Evolutionary conservation across 2,113 vertebrate genomes (phyloP).

Genomic region (Corydoras maculifer): DNA sequence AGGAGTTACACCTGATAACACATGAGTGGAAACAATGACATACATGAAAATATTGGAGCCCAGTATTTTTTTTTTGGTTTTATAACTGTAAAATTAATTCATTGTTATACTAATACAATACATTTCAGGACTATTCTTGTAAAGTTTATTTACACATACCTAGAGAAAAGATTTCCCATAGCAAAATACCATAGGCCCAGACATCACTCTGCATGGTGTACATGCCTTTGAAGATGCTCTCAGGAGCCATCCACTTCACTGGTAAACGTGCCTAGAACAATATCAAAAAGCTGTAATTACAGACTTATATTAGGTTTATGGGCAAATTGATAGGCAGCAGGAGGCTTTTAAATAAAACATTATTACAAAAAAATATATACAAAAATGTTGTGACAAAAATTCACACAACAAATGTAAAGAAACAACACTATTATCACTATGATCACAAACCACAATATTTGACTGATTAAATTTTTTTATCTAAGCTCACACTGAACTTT

Average conservation of each 20-base stretch:
- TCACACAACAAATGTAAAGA: no score
- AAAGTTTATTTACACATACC: slow-evolving; percentile 57
- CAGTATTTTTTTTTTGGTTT: no score
- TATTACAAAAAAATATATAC: no score
- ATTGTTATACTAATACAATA: no score
- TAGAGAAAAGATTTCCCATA: slow-evolving; percentile 98
- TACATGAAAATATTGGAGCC: neutral
- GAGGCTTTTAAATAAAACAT: no score
- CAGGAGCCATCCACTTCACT: slow-evolving; percentile 98
- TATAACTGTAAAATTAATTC: no score
- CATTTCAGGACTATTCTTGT: neutral
- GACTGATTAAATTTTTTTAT: no score
- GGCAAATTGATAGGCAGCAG: no score
- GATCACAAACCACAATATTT: no score
- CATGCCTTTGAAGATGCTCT: slow-evolving; percentile 85
- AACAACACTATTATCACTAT: no score
- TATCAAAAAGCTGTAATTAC: neutral
- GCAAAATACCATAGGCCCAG: slow-evolving; percentile 92
- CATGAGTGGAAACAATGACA: neutral
- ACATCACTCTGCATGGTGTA: slow-evolving; percentile 95
- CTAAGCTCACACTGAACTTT: no score
- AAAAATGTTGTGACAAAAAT: no score
- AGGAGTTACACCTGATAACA: slow-evolving; percentile 79
- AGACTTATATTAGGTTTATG: neutral
- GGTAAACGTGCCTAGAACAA: slow-evolving; percentile 79